Percentiles rank a stretch among this genome's conserved stretches.
Conservation (phyloP, 2,797 vertebrate genomes). For the Ciconia nigra region DNA sequence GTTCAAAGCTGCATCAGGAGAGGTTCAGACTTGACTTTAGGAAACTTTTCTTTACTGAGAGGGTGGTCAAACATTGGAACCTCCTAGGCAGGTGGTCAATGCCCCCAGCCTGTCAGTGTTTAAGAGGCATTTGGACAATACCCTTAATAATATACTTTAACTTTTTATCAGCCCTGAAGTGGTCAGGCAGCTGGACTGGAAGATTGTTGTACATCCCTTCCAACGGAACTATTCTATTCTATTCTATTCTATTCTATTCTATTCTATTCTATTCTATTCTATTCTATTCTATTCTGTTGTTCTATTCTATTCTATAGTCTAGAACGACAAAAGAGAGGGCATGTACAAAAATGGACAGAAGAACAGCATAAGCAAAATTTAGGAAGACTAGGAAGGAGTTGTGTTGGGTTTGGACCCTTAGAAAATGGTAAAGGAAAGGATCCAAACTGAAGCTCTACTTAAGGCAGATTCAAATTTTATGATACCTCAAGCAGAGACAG, state of each 20-base stretch:
- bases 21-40: not conserved
- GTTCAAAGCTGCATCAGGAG: not conserved
- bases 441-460: not conserved
- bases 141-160: not conserved
- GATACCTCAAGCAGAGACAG: not conserved
- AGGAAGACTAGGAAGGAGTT: not conserved
- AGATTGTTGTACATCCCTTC: not conserved
- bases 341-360: not conserved
- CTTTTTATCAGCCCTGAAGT: not conserved
- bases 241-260: not conserved
- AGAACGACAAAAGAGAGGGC: not conserved
- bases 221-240: not conserved
- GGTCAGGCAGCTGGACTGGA: not conserved
- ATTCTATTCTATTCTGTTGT: not conserved
- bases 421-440: not conserved
- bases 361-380: not conserved
- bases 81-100: not conserved
- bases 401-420: not conserved
- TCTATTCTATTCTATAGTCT: not conserved
- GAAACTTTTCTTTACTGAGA: not conserved
- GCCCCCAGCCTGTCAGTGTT: not conserved
- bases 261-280: not conserved
- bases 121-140: not conserved
- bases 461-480: not conserved
- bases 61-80: not conserved